These are phyloP conservation scores for human DNA, from an alignment of 2,113 vertebrate genomes.

Conservation along the genomic window GRCh38 chr18:44444001-44444500, in stretches of 20 bases:
- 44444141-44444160: not conserved
- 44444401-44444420: constrained; percentile 31
- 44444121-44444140: constrained; percentile 46
- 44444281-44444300: not conserved
- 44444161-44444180: not conserved
- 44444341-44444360: constrained; percentile 49
- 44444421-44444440: constrained; percentile 69
- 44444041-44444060: constrained; percentile 56
- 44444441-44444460: constrained; percentile 66
- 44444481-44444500: constrained; percentile 38
- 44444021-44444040: constrained; percentile 65
- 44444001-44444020: constrained; percentile 14
- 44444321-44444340: not conserved
- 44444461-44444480: constrained; percentile 59
- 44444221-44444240: not conserved
- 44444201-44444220: not conserved
- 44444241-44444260: constrained; percentile 63
- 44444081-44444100: not conserved
- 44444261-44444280: constrained; percentile 41
- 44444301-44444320: constrained; percentile 64
- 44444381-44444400: not conserved
- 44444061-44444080: not conserved
- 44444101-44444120: not conserved
- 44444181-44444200: not conserved
- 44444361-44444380: constrained; percentile 52